phyloP scores from a whole-genome alignment of 92 coral and sea anemone species.

The Plumapathes pennacea region DNA sequence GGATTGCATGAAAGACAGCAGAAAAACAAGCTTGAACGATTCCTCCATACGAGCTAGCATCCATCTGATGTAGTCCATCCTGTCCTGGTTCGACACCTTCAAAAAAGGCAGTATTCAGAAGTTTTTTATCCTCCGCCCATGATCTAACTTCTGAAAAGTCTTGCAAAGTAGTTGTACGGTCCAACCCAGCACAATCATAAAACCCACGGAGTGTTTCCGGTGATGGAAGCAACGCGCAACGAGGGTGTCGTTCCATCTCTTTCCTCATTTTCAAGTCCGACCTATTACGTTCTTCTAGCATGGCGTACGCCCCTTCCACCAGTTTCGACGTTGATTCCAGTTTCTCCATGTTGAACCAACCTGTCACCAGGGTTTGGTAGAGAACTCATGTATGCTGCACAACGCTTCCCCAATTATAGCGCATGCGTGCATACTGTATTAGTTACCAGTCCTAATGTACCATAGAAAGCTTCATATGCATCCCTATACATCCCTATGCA shows the following conservation, averaged over 20 bases:
- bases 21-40: not conserved
- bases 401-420: no score
- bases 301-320: no score
- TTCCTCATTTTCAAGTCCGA: not conserved
- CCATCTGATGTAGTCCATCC: no score
- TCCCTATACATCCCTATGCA: no score
- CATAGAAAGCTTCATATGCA: no score
- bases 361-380: no score
- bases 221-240: not conserved
- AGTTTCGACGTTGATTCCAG: no score
- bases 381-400: no score
- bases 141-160: constrained; percentile 1
- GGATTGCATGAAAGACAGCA: constrained; percentile 31
- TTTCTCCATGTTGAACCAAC: no score
- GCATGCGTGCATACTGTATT: no score
- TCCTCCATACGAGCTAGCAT: not conserved
- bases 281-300: not conserved
- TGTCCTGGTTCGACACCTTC: not conserved
- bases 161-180: not conserved
- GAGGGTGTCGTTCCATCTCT: not conserved
- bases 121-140: not conserved
- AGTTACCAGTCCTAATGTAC: no score
- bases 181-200: not conserved
- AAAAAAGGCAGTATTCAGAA: not conserved
- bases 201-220: not conserved